These are phyloP conservation scores for Drosophila antonietae DNA, from an alignment of 2,888 invertebrate species.

Conservation along the genomic window DNA sequence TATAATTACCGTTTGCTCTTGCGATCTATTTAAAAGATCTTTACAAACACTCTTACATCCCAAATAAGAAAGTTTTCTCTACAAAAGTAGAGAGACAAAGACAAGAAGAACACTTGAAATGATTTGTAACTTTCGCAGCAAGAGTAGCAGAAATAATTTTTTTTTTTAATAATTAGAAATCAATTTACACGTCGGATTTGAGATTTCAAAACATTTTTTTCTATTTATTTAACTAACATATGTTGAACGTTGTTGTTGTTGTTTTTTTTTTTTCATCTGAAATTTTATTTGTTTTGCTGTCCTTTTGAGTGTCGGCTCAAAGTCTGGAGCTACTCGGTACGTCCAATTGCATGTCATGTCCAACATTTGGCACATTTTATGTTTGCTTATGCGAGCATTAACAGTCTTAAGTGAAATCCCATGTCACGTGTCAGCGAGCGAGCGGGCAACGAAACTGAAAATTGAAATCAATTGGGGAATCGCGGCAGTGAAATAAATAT, in stretches of 20 bases:
- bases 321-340: conserved; percentile 47
- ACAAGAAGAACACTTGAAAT: conserved; percentile 25
- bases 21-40: neutral
- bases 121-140: conserved; percentile 50
- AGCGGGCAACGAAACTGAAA: conserved; percentile 44
- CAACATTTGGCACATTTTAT: conserved; percentile 76
- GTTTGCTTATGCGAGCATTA: conserved; percentile 75
- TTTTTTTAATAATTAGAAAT: conserved; percentile 60
- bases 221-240: conserved; percentile 13
- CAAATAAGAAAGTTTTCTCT: conserved; percentile 13
- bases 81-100: conserved; percentile 6
- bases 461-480: conserved; percentile 74
- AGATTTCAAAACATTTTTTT: conserved; percentile 4
- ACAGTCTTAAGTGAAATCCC: conserved; percentile 83
- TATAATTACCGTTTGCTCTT: neutral
- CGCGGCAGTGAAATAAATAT: conserved; percentile 70
- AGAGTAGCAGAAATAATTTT: conserved; percentile 21
- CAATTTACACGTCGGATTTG: conserved; percentile 76
- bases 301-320: conserved; percentile 69
- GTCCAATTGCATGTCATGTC: conserved; percentile 65
- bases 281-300: conserved; percentile 43
- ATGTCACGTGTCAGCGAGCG: conserved; percentile 83
- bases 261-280: neutral
- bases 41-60: neutral
- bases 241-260: neutral